Conservation (phyloP, 2,113 vertebrate genomes). For the Orientallactaga bullata region DNA sequence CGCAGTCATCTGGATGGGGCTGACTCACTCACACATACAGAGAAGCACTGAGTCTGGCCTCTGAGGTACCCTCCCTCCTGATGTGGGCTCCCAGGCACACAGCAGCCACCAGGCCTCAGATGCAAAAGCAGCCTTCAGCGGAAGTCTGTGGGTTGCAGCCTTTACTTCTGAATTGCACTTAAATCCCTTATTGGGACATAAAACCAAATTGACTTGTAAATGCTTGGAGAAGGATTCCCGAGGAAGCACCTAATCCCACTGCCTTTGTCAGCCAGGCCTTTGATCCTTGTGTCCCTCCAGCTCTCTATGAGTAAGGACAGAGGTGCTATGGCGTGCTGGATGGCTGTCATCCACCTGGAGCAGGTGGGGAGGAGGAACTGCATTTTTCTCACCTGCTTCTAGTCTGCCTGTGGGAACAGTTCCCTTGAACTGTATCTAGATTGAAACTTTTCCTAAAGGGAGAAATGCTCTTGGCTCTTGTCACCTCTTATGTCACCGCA, state of each 20-base stretch:
- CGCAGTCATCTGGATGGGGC: rapidly evolving
- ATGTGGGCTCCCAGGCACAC: neutral
- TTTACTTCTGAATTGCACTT: neutral
- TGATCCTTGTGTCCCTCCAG: neutral
- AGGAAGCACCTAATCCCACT: constrained; percentile 19
- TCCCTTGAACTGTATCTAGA: neutral
- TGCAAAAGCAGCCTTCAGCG: neutral
- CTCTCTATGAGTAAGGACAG: neutral
- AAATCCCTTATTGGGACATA: constrained; percentile 5
- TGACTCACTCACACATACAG: neutral
- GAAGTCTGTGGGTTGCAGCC: neutral
- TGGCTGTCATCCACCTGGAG: neutral
- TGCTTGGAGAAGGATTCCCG: constrained; percentile 41
- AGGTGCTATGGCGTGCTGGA: rapidly evolving
- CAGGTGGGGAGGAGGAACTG: neutral
- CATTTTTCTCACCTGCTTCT: neutral
- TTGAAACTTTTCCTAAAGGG: neutral
- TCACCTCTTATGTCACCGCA: neutral
- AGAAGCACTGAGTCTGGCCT: neutral
- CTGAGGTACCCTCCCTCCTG: neutral
- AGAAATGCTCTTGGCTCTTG: neutral
- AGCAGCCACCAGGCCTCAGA: neutral
- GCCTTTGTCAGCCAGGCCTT: constrained; percentile 30
- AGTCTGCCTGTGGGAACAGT: neutral
- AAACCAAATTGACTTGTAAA: constrained; percentile 43